A percentile compares a stretch with the other conserved stretches of the same genome.
phyloP scores from a whole-genome alignment of 2,888 invertebrate genomes.

The Netelia melanura region DNA sequence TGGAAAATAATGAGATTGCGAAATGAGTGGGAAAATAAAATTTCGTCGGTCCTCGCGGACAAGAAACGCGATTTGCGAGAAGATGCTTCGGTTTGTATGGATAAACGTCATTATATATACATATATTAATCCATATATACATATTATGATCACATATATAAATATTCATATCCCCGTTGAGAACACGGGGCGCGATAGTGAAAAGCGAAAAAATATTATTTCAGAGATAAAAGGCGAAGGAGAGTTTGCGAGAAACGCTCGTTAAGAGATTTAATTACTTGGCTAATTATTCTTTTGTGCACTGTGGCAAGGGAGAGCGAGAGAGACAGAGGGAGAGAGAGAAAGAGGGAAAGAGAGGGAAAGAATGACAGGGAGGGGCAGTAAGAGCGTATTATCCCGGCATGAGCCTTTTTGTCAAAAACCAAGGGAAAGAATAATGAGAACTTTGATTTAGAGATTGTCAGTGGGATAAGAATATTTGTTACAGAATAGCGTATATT shows the following conservation, averaged over 20 bases:
- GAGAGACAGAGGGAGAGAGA: constrained; percentile 38
- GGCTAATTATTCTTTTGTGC: constrained; percentile 71
- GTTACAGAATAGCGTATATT: no score
- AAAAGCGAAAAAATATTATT: constrained; percentile 67
- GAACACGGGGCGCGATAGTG: not conserved
- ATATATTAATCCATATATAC: no score
- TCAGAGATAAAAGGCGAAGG: constrained; percentile 62
- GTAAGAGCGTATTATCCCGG: no score
- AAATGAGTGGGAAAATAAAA: constrained; percentile 67
- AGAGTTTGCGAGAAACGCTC: constrained; percentile 50
- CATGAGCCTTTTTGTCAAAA: no score
- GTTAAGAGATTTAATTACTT: constrained; percentile 71
- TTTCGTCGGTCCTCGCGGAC: constrained; percentile 40
- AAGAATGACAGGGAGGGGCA: not conserved
- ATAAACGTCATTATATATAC: no score
- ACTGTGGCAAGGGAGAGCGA: not conserved
- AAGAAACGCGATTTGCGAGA: not conserved
- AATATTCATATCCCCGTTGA: constrained; percentile 8
- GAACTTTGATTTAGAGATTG: no score
- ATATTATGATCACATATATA: no score
- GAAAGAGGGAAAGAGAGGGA: not conserved
- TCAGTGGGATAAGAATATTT: no score
- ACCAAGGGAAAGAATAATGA: no score
- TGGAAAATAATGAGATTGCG: constrained; percentile 69
- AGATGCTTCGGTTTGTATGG: constrained; percentile 13